These are phyloP conservation scores for Muntiacus reevesi DNA, from an alignment of 2,113 vertebrate species.

Conservation along the genomic window DNA sequence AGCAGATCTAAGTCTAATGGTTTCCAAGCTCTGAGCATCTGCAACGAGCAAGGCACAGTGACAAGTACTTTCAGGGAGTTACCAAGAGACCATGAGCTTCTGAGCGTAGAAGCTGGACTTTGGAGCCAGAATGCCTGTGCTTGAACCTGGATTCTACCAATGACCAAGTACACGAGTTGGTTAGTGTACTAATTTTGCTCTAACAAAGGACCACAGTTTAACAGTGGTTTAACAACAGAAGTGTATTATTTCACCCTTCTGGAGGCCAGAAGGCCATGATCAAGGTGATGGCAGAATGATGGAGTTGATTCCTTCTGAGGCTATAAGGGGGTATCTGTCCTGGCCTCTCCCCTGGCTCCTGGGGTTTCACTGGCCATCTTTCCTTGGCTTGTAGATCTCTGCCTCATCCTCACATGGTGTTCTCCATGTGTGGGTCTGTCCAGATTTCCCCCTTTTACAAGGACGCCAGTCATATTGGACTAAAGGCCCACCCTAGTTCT, in stretches of 20 bases:
- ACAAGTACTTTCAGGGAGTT: no score
- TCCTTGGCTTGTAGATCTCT: not conserved
- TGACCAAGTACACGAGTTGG: accelerated
- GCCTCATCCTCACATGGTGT: accelerated
- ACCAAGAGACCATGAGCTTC: not conserved
- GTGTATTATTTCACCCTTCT: accelerated
- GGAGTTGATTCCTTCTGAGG: not conserved
- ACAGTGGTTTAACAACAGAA: not conserved
- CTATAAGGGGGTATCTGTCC: accelerated
- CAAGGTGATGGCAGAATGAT: not conserved
- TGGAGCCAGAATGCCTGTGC: not conserved
- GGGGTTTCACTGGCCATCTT: not conserved
- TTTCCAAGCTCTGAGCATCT: not conserved
- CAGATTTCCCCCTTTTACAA: not conserved
- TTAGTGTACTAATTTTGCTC: not conserved
- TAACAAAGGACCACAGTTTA: not conserved
- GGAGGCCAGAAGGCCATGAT: not conserved
- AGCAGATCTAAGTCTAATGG: no score
- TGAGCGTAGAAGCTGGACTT: not conserved
- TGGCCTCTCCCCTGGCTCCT: accelerated
- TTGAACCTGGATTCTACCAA: not conserved
- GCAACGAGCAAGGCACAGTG: accelerated
- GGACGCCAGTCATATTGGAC: not conserved
- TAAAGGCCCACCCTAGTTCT: not conserved
- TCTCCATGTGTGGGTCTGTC: no score